phyloP scores from a whole-genome alignment of 23 tunicate genomes.

The Trididemnum clinides region DNA sequence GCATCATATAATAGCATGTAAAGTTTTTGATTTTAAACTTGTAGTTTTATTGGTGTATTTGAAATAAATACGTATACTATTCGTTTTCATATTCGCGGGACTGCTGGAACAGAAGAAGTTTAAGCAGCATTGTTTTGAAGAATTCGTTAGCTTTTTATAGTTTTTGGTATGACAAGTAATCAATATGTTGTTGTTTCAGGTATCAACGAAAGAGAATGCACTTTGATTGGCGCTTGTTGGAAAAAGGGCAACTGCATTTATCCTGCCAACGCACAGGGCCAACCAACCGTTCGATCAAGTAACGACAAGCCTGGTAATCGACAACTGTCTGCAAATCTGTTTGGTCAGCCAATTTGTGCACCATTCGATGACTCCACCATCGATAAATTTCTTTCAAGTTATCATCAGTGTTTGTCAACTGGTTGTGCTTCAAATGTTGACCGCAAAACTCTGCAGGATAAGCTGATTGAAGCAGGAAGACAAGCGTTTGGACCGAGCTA shows the following conservation, averaged over 20 bases:
- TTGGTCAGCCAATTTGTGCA: constrained; percentile 61
- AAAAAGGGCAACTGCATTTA: constrained; percentile 42
- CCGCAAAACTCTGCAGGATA: not conserved
- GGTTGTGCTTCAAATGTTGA: constrained; percentile 64
- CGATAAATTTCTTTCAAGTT: constrained; percentile 36
- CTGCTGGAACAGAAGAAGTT: no score
- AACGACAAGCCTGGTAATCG: constrained; percentile 29
- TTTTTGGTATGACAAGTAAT: no score
- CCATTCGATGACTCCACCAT: constrained; percentile 21
- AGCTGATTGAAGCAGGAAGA: not conserved
- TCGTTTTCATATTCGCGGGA: no score
- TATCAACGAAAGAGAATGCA: constrained; percentile 61
- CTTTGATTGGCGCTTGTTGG: constrained; percentile 87
- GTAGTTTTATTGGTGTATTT: no score
- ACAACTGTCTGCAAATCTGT: not conserved
- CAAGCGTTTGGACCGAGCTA: not conserved
- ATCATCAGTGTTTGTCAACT: constrained; percentile 64
- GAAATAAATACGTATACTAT: no score
- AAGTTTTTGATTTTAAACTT: no score
- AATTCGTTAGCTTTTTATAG: no score
- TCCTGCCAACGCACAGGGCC: constrained; percentile 33
- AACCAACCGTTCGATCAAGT: constrained; percentile 43
- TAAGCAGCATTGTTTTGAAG: no score
- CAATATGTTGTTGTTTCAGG: constrained; percentile 50
- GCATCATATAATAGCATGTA: no score